These are phyloP conservation scores for Pantelozetes paolii DNA, from an alignment of 2,888 invertebrate species.

Conservation along the genomic window DNA sequence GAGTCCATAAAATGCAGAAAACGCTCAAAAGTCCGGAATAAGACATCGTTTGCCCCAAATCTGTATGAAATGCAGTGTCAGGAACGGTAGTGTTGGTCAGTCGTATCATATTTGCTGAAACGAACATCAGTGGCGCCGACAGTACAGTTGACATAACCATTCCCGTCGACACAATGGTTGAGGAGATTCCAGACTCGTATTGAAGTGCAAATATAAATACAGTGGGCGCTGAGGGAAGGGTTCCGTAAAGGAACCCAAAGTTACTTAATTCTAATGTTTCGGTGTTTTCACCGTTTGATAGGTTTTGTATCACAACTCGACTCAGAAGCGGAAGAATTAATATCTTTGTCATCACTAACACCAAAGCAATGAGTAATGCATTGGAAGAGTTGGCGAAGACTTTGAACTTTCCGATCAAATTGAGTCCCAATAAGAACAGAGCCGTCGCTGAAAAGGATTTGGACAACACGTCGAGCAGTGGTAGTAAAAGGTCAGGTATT, in stretches of 20 bases:
- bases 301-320: constrained; percentile 71
- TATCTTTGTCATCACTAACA: constrained; percentile 82
- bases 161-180: constrained; percentile 46
- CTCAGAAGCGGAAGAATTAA: constrained; percentile 77
- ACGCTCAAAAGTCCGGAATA: constrained; percentile 43
- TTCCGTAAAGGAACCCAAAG: constrained; percentile 91
- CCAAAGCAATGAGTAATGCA: constrained; percentile 73
- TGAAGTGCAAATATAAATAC: constrained; percentile 88
- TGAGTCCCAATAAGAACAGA: constrained; percentile 78
- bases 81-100: constrained; percentile 7
- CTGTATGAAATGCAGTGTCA: constrained; percentile 41
- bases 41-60: constrained; percentile 44
- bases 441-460: constrained; percentile 83
- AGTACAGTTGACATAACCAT: constrained; percentile 93
- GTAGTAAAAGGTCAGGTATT: constrained; percentile 44
- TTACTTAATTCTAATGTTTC: constrained; percentile 79
- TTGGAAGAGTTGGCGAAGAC: constrained; percentile 25
- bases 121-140: constrained; percentile 89
- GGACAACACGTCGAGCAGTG: constrained; percentile 48
- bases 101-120: constrained; percentile 64
- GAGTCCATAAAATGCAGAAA: constrained; percentile 43
- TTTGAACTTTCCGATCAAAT: constrained; percentile 70
- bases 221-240: constrained; percentile 92
- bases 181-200: constrained; percentile 69
- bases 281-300: constrained; percentile 63